A percentile compares a stretch with the other conserved stretches of the same genome.
phyloP scores from a whole-genome alignment of 2,113 vertebrate species.

The Isurus oxyrinchus region DNA sequence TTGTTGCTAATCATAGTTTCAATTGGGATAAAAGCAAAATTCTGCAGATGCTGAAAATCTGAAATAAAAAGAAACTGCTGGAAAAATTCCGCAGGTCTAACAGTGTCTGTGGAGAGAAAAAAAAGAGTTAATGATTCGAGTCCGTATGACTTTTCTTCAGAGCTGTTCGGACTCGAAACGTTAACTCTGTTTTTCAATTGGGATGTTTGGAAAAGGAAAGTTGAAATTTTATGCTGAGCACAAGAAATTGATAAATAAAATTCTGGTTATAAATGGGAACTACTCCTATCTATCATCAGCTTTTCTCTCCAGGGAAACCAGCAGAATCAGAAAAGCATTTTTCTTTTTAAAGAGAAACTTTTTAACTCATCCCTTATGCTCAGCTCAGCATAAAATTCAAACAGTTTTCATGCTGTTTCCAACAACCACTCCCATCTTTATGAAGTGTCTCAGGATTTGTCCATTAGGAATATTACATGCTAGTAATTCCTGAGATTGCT shows the following conservation, averaged over 20 bases:
- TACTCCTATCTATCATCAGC: neutral
- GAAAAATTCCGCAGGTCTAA: too few species aligned
- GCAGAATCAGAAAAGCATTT: neutral
- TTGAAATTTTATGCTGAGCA: neutral
- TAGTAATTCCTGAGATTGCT: neutral
- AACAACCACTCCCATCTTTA: neutral
- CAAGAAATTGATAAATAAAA: neutral
- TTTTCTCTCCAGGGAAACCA: neutral
- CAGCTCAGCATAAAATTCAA: neutral
- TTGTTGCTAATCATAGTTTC: neutral
- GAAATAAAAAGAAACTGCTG: too few species aligned
- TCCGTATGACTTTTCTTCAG: too few species aligned
- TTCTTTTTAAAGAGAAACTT: slow-evolving; percentile 4
- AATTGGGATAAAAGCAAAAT: neutral
- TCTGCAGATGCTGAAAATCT: too few species aligned
- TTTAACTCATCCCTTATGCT: neutral
- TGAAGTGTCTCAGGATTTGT: neutral
- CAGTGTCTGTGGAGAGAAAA: too few species aligned
- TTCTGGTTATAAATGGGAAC: neutral
- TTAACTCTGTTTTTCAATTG: neutral
- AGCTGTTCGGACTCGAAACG: too few species aligned
- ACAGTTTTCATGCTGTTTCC: neutral
- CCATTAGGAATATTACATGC: neutral
- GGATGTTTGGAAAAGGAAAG: neutral
- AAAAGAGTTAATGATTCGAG: too few species aligned